Base-by-base conservation (phyloP, 2,888 invertebrate genomes). In the Adelognathus sp. region DNA sequence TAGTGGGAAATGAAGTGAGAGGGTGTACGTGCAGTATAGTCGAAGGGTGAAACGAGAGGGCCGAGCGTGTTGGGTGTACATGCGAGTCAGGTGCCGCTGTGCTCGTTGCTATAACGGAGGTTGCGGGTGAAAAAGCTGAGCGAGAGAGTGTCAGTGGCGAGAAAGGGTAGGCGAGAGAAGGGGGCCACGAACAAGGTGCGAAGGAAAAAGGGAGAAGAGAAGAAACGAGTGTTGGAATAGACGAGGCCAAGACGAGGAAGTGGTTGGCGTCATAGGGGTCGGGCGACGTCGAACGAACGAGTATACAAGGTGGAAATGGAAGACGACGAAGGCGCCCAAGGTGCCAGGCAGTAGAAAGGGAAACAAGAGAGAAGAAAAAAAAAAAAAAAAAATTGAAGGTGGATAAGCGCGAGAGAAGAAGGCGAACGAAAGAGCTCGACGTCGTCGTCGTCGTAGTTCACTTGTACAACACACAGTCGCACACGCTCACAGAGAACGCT, bases 1-100 rank as follows among this genome's bases (percentile, higher is more conserved):
- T 87, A 87, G 88, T 84, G 83, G 84, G 83, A 86, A n/a, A 85
- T 83, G 83, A 82, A 86, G 84, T 81, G 82, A 81, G 82, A 70
- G 54, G n/a, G n/a, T n/a, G n/a, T n/a, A n/a, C n/a, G n/a, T n/a
- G n/a, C n/a, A 31, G 54, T 75, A 63, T 67, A 39, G 76, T 61
- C 36, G 60, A 27, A 60, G 61, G 24, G 78, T 58, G 56, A 63
- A 64, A 64, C 67, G 56, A 63, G 67, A 64, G 16, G n/a, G n/a
- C n/a, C 36, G 60, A 41, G 61, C 41, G 31, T 63, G 4, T 21
- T n/a, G n/a, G n/a, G n/a, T n/a, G 31, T 78, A 60, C 64, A 78
- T 64, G 56, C 44, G n/a, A 74, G 70, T 70, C 67, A 61, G 78
- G 73, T 74, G 67, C 27, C 18, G 36, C 39, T 33, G 52, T 71